Evolutionary conservation across 1,140 invertebrate species (phyloP), one percentile per base, ranked within the genome.

Genomic region (Coenobita brevimanus): DNA sequence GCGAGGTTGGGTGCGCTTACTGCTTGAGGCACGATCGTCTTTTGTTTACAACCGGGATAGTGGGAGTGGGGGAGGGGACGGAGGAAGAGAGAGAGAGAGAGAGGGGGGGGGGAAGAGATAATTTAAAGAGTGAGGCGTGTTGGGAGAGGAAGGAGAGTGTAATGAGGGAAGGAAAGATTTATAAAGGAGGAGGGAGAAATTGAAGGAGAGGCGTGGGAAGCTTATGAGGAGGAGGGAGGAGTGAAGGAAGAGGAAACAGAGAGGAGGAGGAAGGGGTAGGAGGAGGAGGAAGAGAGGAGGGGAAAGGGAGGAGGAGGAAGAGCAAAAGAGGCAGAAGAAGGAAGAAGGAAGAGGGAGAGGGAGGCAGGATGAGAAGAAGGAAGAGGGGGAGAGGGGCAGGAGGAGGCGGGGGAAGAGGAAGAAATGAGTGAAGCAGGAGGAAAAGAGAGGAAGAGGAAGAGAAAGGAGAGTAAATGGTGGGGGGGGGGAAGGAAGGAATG

Each of bases 11-110:
- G 46, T 50, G 46, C 46, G 46, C 46, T 6, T 6, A 50, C 6
- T 50, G 46, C 46, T 50, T 50, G 46, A 50, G 46, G 46, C 46
- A 50, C 17, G 46, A 50, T 50, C 46, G 46, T 50, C 67, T 71
- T 71, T 71, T 71, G 67, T 71, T 71, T 71, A 71, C 67, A 71
- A 33, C 67, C 27, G n/a, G 33, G 67, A 71, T 33, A 38, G 67
- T 17, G 30, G 67, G 67, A 21, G 15, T 3, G 0, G 36, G 67
- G 67, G 0, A 24, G 33, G 33, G 64, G 64, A 24, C 13, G 24
- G 64, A 13, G 13, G 64, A 13, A 27, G 0, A 17, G 46, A 50
- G 17, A 17, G 46, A 50, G 46, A 17, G 46, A 50, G 46, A 17
- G 17, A 50, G 17, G 64, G n/a, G 24, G 15, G 13, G 24, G 64